Base-by-base conservation (phyloP, 2,888 invertebrate genomes). In the Limnephilus lunatus region DNA sequence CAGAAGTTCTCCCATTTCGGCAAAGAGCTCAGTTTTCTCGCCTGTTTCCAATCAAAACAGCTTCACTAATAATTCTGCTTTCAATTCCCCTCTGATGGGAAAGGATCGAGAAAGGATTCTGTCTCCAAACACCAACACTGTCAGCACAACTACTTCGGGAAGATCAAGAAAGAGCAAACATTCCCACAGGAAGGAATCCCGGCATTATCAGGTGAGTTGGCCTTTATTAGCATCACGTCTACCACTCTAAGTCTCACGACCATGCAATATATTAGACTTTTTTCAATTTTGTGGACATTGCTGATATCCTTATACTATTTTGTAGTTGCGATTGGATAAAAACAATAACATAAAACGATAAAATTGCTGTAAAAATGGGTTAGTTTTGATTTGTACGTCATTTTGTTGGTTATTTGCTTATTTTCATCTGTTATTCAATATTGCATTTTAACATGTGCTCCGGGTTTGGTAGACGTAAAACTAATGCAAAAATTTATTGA, bases 191-290 rank as follows among this genome's bases (percentile, higher is more conserved):
- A 97, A 97, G 95, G 96, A 97, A 94, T 97, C 97, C 94, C 97
- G 96, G 94, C 97, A 97, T 95, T 97, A 97, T 95, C 97, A 97
- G 96, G 97, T 97, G 96, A 81, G 92, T 85, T 9, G n/a, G 9
- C 68, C 25, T n/a, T n/a, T n/a, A 68, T 68, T 68, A 68, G 68
- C 68, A 25, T 7, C 68, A 68, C 68, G 25, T 68, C 68, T 68
- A 68, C 68, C 68, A 68, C 9, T 68, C 68, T 25, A 1, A 9
- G n/a, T 68, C n/a, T n/a, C 68, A 68, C 5, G 5, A 25, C 19
- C 19, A n/a, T 48, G 48, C 3, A 48, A 48, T 48, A 68, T 7
- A 25, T 68, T 19, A 7, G 2, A 1, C 2, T 25, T n/a, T 68
- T 68, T 7, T 68, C 25, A 25, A n/a, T 53, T 53, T 53, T 19